Base-by-base conservation (phyloP, 1,140 invertebrate species). In the Aphis craccivora region DNA sequence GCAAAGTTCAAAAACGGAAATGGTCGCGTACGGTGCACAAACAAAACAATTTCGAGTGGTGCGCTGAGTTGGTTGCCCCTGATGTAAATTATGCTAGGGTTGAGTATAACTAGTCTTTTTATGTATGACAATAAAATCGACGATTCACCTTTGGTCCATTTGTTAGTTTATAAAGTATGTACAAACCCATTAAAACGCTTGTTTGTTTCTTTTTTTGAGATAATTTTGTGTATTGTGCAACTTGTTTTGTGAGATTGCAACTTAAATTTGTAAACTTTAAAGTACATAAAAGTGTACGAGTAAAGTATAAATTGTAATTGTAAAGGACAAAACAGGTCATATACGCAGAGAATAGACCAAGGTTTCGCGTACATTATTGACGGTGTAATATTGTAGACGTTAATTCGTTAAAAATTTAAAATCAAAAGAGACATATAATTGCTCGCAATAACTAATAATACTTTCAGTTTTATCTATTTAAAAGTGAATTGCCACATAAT, bases 61-160 rank as follows among this genome's bases (percentile, higher is more conserved):
- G 23, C 83, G 23, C 4, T 2, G 30, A 76, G 30, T n/a, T n/a
- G n/a, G 30, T 76, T 76, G 11, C n/a, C 14, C 18, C 30, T 76
- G 4, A 2, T 76, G 30, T 76, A n/a, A 76, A 76, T 76, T 35
- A 76, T 18, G 30, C 60, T 5, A 14, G 60, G n/a, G 60, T 76
- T 76, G 55, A 60, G 55, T 30, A 60, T 30, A 76, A n/a, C n/a
- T 18, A n/a, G 60, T 40, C 37, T 76, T 76, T n/a, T 76, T 76
- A n/a, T 76, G 60, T 14, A 76, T 76, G 60, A 76, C 30, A 76
- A 76, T n/a, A n/a, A 76, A n/a, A 76, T 76, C 30, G n/a, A n/a
- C 60, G 60, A 76, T 76, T 76, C 60, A 76, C 30, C 60, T 76
- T 76, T n/a, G 60, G 60, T 76, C 60, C 60, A 76, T 76, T 76